phyloP scores from a whole-genome alignment of 2,113 vertebrate genomes.

The Daphoenositta chrysoptera region DNA sequence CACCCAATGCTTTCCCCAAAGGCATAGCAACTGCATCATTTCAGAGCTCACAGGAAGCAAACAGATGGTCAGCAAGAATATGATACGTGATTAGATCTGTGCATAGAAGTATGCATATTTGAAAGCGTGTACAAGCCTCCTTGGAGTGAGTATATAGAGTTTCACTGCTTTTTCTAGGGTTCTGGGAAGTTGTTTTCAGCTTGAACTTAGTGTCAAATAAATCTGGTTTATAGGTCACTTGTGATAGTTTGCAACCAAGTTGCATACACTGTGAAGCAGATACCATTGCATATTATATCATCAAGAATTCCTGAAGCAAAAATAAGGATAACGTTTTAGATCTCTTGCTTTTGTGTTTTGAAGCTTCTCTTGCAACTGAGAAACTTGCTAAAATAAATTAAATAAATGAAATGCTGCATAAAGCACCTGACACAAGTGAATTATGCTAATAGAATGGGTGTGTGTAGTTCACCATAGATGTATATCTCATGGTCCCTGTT shows the following conservation, averaged over 20 bases:
- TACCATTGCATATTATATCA: slow-evolving; percentile 44
- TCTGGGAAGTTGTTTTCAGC: slow-evolving; percentile 65
- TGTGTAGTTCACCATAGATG: background rate
- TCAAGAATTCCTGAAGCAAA: slow-evolving; percentile 38
- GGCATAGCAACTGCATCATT: slow-evolving; percentile 27
- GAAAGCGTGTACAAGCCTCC: slow-evolving; percentile 21
- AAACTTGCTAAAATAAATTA: slow-evolving; percentile 55
- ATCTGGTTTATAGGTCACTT: slow-evolving; percentile 69
- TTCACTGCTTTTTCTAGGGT: slow-evolving; percentile 55
- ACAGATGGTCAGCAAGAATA: slow-evolving; percentile 60
- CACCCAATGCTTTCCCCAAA: background rate
- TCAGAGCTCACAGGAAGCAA: slow-evolving; percentile 45
- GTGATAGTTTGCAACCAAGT: slow-evolving; percentile 50
- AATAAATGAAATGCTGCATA: slow-evolving; percentile 17
- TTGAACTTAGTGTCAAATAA: slow-evolving; percentile 67
- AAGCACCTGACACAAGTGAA: slow-evolving; percentile 45
- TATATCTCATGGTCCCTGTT: slow-evolving; percentile 37
- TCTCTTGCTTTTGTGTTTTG: slow-evolving; percentile 20
- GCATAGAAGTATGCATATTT: slow-evolving; percentile 35
- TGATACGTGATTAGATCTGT: slow-evolving; percentile 29
- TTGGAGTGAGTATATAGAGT: background rate
- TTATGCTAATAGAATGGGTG: slow-evolving; percentile 62
- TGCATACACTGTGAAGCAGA: slow-evolving; percentile 46
- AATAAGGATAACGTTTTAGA: slow-evolving; percentile 51
- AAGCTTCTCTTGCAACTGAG: slow-evolving; percentile 37